These are phyloP conservation scores for Serrognathus titanus DNA, from an alignment of 2,888 invertebrate species.

Conservation along the genomic window DNA sequence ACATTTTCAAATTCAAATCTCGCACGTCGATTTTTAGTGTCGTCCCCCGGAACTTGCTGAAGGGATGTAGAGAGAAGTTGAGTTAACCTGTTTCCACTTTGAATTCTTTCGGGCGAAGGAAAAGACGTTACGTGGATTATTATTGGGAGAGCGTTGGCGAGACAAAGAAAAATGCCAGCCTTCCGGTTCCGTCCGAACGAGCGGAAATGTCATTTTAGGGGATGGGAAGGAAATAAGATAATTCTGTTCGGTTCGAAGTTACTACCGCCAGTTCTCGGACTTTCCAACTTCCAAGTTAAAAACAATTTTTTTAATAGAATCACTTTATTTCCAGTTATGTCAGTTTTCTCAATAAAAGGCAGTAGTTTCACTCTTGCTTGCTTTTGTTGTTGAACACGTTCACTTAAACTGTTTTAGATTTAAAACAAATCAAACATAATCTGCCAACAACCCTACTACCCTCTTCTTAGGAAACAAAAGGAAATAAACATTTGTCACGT, in stretches of 20 bases:
- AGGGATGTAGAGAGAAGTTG: no score
- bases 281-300: neutral
- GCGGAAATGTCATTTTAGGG: conserved; percentile 42
- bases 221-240: conserved; percentile 44
- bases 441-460: no score
- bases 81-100: no score
- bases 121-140: conserved; percentile 8
- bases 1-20: neutral
- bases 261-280: neutral
- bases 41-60: no score
- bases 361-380: no score
- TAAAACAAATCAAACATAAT: no score
- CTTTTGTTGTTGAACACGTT: no score
- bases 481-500: no score
- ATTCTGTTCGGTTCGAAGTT: conserved; percentile 37
- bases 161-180: conserved; percentile 38
- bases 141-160: conserved; percentile 27
- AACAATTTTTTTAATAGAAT: neutral
- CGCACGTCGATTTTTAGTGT: neutral
- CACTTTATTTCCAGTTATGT: no score
- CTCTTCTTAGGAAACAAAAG: no score
- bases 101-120: neutral
- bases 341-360: no score
- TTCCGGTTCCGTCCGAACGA: conserved; percentile 42
- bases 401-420: no score